A percentile compares a stretch with the other conserved stretches of the same genome.
phyloP scores from a whole-genome alignment of 2,797 vertebrate genomes.

The Clarias laeviceps region DNA sequence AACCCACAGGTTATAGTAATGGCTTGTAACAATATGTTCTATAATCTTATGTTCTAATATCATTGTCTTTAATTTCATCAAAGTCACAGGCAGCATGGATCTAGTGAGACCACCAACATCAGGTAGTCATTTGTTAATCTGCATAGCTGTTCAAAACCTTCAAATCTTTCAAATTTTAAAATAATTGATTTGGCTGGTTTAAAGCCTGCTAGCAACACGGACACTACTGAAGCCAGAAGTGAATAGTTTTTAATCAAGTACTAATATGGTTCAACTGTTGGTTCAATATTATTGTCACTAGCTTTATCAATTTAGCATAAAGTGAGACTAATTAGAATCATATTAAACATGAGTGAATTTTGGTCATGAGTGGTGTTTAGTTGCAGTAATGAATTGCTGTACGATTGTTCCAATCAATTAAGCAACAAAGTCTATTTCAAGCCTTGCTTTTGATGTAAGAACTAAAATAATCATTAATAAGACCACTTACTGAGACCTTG shows the following conservation, averaged over 20 bases:
- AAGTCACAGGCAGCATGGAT: background rate
- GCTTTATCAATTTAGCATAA: background rate
- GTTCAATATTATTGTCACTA: background rate
- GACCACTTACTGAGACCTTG: background rate
- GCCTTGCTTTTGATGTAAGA: background rate
- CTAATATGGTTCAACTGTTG: background rate
- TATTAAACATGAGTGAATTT: background rate
- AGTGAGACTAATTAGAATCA: background rate
- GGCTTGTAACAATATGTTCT: background rate
- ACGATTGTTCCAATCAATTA: background rate
- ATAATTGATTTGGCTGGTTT: background rate
- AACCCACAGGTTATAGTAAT: background rate
- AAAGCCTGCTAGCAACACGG: background rate
- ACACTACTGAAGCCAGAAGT: background rate
- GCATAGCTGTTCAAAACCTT: background rate
- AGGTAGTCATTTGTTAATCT: no score
- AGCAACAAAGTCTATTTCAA: background rate
- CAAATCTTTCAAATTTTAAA: background rate
- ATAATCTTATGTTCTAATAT: background rate
- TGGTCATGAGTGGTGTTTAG: background rate
- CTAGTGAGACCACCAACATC: background rate
- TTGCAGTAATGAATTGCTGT: background rate
- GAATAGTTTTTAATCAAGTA: background rate
- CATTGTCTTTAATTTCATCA: background rate
- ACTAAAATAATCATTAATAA: background rate